Evolutionary conservation across 1,140 invertebrate species (phyloP).

Genomic region (Meloidogyne chitwoodi): DNA sequence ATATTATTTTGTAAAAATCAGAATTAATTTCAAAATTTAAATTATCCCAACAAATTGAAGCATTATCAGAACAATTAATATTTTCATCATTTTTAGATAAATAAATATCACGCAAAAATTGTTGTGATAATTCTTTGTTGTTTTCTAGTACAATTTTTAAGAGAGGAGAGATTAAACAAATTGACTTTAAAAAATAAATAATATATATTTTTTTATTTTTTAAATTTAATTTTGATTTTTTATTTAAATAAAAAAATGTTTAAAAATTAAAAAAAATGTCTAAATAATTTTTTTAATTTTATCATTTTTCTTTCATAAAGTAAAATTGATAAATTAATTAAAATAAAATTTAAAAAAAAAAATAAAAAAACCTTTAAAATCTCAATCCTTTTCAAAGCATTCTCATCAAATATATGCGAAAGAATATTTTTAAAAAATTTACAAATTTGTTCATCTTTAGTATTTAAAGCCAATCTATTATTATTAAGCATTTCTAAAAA

Average conservation of each 20-base stretch:
- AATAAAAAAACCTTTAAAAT: conserved; percentile 12
- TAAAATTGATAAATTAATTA: neutral
- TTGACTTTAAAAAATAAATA: neutral
- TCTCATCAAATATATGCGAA: neutral
- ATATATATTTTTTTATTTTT: too few species aligned
- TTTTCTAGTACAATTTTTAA: conserved; percentile 56
- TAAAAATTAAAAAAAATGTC: neutral
- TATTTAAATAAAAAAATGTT: too few species aligned
- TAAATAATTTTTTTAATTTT: neutral
- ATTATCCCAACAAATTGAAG: conserved; percentile 45
- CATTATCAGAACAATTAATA: conserved; percentile 54
- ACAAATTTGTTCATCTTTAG: neutral
- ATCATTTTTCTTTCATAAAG: neutral
- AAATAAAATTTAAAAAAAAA: neutral
- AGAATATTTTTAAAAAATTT: neutral
- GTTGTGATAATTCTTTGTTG: conserved; percentile 65
- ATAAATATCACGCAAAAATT: conserved; percentile 65
- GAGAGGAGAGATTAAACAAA: neutral
- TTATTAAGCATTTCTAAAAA: conserved; percentile 11
- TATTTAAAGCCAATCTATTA: neutral
- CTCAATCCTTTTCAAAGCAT: neutral
- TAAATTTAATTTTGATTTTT: too few species aligned
- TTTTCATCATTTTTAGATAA: conserved; percentile 60
- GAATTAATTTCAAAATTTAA: conserved; percentile 21
- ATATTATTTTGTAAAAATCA: neutral